phyloP scores from a whole-genome alignment of 37 sponge, comb jelly and placozoan genomes.

The Cliona cf. orientalis region DNA sequence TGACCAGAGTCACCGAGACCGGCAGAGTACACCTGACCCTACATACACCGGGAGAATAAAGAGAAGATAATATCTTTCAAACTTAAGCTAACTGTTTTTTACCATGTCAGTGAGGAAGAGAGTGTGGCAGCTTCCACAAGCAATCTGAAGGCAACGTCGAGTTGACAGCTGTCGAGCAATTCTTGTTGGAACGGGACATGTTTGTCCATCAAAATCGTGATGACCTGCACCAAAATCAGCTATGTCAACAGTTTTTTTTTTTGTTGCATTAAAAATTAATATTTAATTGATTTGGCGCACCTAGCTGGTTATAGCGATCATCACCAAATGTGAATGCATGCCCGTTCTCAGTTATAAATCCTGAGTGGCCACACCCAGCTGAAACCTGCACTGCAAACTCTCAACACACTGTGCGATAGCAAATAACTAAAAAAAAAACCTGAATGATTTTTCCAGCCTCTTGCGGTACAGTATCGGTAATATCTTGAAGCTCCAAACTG shows the following conservation, averaged over 20 bases:
- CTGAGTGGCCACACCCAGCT: conserved; percentile 71
- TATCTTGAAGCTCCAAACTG: conserved; percentile 29
- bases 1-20: conserved; percentile 75
- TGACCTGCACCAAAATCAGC: conserved; percentile 41
- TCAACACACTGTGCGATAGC: too few species aligned
- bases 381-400: too few species aligned
- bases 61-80: background rate
- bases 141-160: conserved; percentile 42
- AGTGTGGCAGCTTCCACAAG: conserved; percentile 75
- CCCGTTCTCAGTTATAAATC: conserved; percentile 57
- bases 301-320: conserved; percentile 60
- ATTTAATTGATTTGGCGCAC: too few species aligned
- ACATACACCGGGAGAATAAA: background rate
- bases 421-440: conserved; percentile 4
- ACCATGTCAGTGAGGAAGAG: conserved; percentile 73
- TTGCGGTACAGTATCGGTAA: conserved; percentile 24
- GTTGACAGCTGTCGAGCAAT: conserved; percentile 4
- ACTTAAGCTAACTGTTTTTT: background rate
- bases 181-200: conserved; percentile 29
- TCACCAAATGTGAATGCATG: conserved; percentile 63
- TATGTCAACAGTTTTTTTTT: too few species aligned
- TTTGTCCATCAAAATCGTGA: conserved; percentile 10
- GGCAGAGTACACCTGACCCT: conserved; percentile 64
- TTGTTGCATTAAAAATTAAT: too few species aligned
- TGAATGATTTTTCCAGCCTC: conserved; percentile 50